Base-by-base conservation (phyloP, 2,797 vertebrate genomes). In the Danio albolineatus region DNA sequence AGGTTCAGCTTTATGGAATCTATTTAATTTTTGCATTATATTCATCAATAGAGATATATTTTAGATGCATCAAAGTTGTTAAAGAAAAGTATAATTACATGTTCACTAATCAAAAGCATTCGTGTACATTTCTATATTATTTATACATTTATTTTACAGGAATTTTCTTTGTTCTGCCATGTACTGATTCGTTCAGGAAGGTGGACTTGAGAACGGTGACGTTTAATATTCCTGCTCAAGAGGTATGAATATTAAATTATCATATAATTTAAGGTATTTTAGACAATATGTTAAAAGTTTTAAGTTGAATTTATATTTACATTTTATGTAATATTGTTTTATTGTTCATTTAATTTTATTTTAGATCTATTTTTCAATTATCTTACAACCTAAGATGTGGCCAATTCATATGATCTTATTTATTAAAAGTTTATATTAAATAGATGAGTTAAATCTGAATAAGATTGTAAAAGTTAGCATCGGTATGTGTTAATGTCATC, bases 161-260 rank as follows among this genome's bases (percentile, higher is more conserved):
- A 39, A 90, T 94, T 74, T 92, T 94, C 83, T 92, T 94, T 73
- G 84, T 95, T 38, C 49, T 94, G 53, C 94, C 94, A 2, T 94
- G 94, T 80, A 91, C 91, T 5, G 93, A 95, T 53, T 86, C 77
- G 38, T 92, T 94, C 75, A 90, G 89, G 41, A 94, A 92, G 76
- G 92, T 95, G 3, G 93, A 95, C 79, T 87, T 94, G 83, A 92
- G 94, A 84, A 91, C 93, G 0, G 85, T 94, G 10, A 92, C 93
- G 21, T 94, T 94, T 85, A 89, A 94, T 73, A 94, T 94, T 57
- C 93, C 94, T 39, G 92, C 93, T 70, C 94, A 94, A 88, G 93
- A 94, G 91, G 94, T 92, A 83, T 0, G 9, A 13, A 9, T 57
- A 66, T 19, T 46, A 4, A 17, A 21, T n/a, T 41, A 28, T 28